Base-by-base conservation (phyloP, 2,888 invertebrate species). In the Carpatolechia fugitivella region DNA sequence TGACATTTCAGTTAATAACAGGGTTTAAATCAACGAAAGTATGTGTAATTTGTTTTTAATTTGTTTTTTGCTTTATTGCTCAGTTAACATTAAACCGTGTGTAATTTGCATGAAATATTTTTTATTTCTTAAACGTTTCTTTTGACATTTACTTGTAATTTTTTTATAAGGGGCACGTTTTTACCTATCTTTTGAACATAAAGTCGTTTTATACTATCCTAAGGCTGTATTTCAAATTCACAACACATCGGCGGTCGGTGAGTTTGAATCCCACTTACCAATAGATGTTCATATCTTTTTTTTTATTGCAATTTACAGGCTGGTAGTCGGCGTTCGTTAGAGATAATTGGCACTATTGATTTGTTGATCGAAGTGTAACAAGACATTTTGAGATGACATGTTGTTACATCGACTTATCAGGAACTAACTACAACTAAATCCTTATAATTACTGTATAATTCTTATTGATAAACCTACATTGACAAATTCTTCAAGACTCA, bases 11-110 rank as follows among this genome's bases (percentile, higher is more conserved):
- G 35, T 36, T 35, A 49, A 49, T 49, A 7, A 13, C 33, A 33
- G 47, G 30, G 33, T 48, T 29, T 44, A 16, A 49, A 33, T 49
- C 35, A 29, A 38, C 20, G 20, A 7, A 24, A 50, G 36, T 1
- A n/a, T 7, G 6, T 38, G n/a, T 38, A 50, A 50, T 50, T 50
- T 50, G 38, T 50, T 36, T 50, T 50, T 50, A 38, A 50, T 50
- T 38, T 29, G 10, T 29, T 50, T 49, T 47, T 49, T 48, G 18
- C n/a, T 36, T 35, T 10, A 35, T 36, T 29, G 35, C 38, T 18
- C 8, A 38, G 24, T 49, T 50, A 29, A 24, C 24, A 38, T 50
- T 38, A 38, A 14, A 38, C 8, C 14, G 36, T 36, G 16, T 38
- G 14, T 50, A 50, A 50, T 50, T 50, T 29, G 38, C 11, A 18